A percentile compares a stretch with the other conserved stretches of the same genome.
phyloP scores from a whole-genome alignment of 2,113 vertebrate species.

The Melospiza georgiana region DNA sequence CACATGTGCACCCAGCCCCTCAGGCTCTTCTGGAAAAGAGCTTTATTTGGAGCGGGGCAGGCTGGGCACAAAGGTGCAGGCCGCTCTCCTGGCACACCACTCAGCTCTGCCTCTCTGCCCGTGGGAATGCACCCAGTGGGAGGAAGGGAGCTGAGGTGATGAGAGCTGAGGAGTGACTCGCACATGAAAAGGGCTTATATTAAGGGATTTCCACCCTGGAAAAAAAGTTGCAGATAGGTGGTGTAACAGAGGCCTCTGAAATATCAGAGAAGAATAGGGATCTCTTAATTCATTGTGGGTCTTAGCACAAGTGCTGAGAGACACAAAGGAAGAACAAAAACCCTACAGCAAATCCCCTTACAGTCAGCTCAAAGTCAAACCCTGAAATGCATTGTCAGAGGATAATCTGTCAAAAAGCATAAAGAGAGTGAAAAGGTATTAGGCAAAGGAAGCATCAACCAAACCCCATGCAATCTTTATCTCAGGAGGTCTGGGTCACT shows the following conservation, averaged over 20 bases:
- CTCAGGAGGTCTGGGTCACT: not conserved
- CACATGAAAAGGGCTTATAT: not conserved
- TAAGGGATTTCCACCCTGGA: not conserved
- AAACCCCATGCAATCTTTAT: not conserved
- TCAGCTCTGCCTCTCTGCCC: accelerated
- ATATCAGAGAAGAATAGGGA: not conserved
- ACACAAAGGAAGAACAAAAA: not conserved
- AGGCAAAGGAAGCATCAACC: not conserved
- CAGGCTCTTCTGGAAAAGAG: not conserved
- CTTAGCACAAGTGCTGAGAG: not conserved
- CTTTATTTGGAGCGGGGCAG: not conserved
- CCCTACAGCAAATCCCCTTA: not conserved
- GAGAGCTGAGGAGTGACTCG: not conserved
- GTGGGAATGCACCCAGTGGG: accelerated
- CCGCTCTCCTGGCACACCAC: not conserved
- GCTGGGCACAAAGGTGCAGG: not conserved
- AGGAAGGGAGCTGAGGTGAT: not conserved
- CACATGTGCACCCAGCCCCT: not conserved
- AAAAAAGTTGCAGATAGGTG: not conserved
- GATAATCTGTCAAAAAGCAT: not conserved
- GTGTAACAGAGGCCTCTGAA: not conserved
- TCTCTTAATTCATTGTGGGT: not conserved
- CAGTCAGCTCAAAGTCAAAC: not conserved
- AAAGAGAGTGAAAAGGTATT: not conserved
- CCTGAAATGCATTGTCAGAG: not conserved